phyloP scores from a whole-genome alignment of 2,797 vertebrate genomes.

The Semotilus atromaculatus region DNA sequence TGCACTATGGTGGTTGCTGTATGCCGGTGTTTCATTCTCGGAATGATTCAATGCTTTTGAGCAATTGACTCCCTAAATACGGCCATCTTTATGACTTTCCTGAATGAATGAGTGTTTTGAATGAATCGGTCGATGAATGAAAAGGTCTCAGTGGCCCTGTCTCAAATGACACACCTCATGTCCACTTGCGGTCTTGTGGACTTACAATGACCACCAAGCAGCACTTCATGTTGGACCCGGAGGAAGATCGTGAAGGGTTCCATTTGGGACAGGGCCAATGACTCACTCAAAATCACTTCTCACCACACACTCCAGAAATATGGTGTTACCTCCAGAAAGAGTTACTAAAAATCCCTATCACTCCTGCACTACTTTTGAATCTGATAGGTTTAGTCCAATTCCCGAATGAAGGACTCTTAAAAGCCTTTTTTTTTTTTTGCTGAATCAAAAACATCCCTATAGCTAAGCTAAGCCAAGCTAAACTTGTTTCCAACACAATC shows the following conservation, averaged over 20 bases:
- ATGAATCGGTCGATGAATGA: not conserved
- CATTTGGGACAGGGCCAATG: not conserved
- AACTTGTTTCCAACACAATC: not conserved
- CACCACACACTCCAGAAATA: no score
- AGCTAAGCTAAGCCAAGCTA: not conserved
- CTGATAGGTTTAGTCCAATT: not conserved
- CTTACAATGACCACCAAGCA: not conserved
- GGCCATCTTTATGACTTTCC: not conserved
- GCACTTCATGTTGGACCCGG: not conserved
- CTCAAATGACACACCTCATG: not conserved
- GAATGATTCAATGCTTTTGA: not conserved
- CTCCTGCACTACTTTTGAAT: not conserved
- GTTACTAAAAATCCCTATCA: not conserved
- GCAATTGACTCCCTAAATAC: not conserved
- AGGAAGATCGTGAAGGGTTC: not conserved
- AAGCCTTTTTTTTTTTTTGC: no score
- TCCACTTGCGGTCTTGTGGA: not conserved
- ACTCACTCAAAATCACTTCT: not conserved
- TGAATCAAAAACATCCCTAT: not conserved
- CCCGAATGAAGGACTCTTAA: not conserved
- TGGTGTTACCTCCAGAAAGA: not conserved
- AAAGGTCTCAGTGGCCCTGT: not conserved
- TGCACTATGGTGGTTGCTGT: no score
- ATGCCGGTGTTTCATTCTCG: not conserved
- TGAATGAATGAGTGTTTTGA: no score